These are phyloP conservation scores for Mycetomoellerius zeteki DNA, from an alignment of 1,140 invertebrate species.

Conservation along the genomic window DNA sequence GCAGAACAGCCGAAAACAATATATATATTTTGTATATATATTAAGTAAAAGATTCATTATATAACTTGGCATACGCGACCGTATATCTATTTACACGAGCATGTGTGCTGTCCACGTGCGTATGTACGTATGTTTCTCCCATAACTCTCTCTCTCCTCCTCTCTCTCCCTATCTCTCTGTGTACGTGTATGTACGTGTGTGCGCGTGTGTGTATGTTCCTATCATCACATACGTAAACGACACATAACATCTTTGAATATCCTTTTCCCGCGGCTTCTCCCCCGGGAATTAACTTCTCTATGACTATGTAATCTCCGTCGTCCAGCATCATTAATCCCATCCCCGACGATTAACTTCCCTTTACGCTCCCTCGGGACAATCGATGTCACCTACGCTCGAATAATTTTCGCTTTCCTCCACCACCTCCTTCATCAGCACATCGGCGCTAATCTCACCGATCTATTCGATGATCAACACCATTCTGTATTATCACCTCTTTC, in stretches of 20 bases:
- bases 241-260: slow-evolving; percentile 75
- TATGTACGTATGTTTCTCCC: slow-evolving; percentile 48
- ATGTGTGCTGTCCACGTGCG: slow-evolving; percentile 39
- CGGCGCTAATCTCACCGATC: not conserved
- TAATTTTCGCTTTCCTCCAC: slow-evolving; percentile 22
- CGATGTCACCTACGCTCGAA: slow-evolving; percentile 59
- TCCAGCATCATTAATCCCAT: slow-evolving; percentile 66
- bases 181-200: slow-evolving; percentile 28
- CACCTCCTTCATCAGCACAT: not conserved
- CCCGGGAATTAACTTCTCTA: slow-evolving; percentile 45
- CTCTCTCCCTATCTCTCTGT: not conserved
- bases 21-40: slow-evolving; percentile 66
- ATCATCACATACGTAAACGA: slow-evolving; percentile 77
- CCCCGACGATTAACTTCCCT: slow-evolving; percentile 43
- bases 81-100: slow-evolving; percentile 64
- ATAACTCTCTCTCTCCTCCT: not conserved
- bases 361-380: slow-evolving; percentile 56
- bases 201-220: slow-evolving; percentile 68
- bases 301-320: slow-evolving; percentile 69
- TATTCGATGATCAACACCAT: slow-evolving; percentile 40
- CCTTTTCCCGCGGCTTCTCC: slow-evolving; percentile 51
- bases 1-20: slow-evolving; percentile 66
- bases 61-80: slow-evolving; percentile 72
- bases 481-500: slow-evolving; percentile 40
- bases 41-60: slow-evolving; percentile 66